Percentiles rank a stretch among this genome's conserved stretches.
These are phyloP conservation scores for Fissipunctia ypsillon DNA, from an alignment of 2,888 invertebrate genomes.

Conservation along the genomic window DNA sequence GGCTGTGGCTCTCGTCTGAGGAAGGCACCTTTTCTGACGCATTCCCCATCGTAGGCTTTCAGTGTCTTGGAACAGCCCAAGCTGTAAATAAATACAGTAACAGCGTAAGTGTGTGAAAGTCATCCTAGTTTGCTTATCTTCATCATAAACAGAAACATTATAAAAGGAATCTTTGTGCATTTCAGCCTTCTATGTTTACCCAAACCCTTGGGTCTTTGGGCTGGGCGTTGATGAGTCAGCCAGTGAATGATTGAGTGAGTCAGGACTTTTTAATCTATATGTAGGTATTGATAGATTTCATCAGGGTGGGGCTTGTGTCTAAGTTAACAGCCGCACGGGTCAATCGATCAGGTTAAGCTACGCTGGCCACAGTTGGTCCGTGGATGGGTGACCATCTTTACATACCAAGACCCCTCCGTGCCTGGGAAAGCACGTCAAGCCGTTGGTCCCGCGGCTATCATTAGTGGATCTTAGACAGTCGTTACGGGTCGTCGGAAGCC, in stretches of 20 bases:
- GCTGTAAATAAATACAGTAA: conserved; percentile 27
- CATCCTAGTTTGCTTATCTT: background rate
- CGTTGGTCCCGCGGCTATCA: too few relatives aligned
- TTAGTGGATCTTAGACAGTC: too few relatives aligned
- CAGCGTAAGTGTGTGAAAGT: background rate
- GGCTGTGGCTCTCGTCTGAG: background rate
- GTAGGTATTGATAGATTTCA: background rate
- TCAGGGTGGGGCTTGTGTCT: too few relatives aligned
- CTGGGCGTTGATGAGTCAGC: background rate
- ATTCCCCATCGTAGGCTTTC: conserved; percentile 30
- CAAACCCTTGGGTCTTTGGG: background rate
- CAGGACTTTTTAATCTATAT: background rate
- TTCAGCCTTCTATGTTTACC: background rate
- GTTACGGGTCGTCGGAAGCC: too few relatives aligned
- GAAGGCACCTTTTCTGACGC: conserved; percentile 3
- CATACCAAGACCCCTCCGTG: too few relatives aligned
- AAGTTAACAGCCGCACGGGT: too few relatives aligned
- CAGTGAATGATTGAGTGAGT: background rate
- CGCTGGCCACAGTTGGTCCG: too few relatives aligned
- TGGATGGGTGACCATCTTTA: too few relatives aligned
- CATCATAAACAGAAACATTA: too few relatives aligned
- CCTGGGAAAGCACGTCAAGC: too few relatives aligned
- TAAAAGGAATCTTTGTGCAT: background rate
- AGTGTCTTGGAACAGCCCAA: conserved; percentile 8
- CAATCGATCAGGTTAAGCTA: too few relatives aligned